These are phyloP conservation scores for Eumerus sabulonum DNA, from an alignment of 2,888 invertebrate species.

Conservation along the genomic window DNA sequence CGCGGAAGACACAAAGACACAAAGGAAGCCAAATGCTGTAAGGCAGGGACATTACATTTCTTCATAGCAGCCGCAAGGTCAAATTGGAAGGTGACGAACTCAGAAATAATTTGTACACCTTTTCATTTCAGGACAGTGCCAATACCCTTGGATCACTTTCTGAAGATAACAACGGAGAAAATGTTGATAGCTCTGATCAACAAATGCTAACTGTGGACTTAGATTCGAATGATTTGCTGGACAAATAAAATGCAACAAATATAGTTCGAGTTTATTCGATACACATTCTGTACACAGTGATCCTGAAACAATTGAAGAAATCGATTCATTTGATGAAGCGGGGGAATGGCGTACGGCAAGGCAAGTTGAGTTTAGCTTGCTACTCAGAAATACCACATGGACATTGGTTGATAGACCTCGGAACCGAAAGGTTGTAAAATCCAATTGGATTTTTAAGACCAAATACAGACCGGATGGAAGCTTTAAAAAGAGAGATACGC, in stretches of 20 bases:
- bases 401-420: slow-evolving; percentile 23
- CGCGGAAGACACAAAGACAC: slow-evolving; percentile 16
- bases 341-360: slow-evolving; percentile 23
- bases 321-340: slow-evolving; percentile 2
- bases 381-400: slow-evolving; percentile 25
- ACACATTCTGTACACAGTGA: slow-evolving; percentile 1
- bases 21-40: slow-evolving; percentile 1
- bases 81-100: slow-evolving; percentile 8
- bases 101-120: slow-evolving; percentile 14
- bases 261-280: neutral
- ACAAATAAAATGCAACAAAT: slow-evolving; percentile 2
- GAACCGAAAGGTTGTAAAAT: slow-evolving; percentile 17
- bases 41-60: slow-evolving; percentile 28
- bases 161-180: neutral
- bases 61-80: slow-evolving; percentile 2
- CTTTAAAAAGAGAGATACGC: slow-evolving; percentile 19
- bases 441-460: slow-evolving; percentile 26
- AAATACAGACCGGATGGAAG: slow-evolving; percentile 20
- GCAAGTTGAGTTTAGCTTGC: slow-evolving; percentile 9
- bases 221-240: neutral
- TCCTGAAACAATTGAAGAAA: slow-evolving; percentile 21
- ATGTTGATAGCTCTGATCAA: neutral
- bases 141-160: neutral
- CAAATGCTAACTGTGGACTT: neutral
- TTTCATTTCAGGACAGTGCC: slow-evolving; percentile 28